Evolutionary conservation across 2,797 vertebrate species (phyloP).

Genomic region (Petrocephalus schoutedeni): DNA sequence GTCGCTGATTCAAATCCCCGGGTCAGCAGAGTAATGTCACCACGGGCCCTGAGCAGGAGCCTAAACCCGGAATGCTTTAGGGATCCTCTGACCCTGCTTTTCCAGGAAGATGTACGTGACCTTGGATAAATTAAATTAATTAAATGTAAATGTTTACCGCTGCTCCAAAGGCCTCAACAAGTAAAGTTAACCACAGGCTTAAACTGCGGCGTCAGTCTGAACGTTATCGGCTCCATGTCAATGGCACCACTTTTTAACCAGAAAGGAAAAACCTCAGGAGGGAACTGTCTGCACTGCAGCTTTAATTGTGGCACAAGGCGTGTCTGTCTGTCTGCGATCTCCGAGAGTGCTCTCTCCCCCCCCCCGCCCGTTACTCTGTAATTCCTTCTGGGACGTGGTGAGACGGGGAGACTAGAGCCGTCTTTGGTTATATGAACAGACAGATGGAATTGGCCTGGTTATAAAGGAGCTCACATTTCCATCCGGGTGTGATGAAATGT

Average conservation of each 20-base stretch:
- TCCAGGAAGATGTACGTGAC: not conserved
- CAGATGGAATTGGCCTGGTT: not conserved
- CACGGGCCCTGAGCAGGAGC: not conserved
- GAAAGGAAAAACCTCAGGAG: not conserved
- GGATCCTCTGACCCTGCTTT: not conserved
- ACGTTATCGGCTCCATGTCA: not conserved
- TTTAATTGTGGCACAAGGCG: constrained; percentile 34
- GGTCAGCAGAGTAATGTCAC: not conserved
- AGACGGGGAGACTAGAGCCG: not conserved
- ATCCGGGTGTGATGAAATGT: not conserved
- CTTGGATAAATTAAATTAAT: not conserved
- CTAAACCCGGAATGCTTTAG: not conserved
- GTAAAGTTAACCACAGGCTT: not conserved
- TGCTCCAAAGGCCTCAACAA: not conserved
- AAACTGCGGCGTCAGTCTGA: not conserved
- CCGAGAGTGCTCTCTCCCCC: not conserved
- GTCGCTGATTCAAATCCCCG: not conserved
- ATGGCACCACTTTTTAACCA: not conserved
- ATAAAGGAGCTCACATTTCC: not conserved
- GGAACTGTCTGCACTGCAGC: constrained; percentile 5
- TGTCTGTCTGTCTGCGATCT: constrained; percentile 13
- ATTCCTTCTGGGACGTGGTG: not conserved
- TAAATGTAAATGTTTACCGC: not conserved
- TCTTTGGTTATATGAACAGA: not conserved
- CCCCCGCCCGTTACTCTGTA: not conserved